These are phyloP conservation scores for Peromyscus maniculatus DNA, from an alignment of 2,113 vertebrate species.

Conservation along the genomic window DNA sequence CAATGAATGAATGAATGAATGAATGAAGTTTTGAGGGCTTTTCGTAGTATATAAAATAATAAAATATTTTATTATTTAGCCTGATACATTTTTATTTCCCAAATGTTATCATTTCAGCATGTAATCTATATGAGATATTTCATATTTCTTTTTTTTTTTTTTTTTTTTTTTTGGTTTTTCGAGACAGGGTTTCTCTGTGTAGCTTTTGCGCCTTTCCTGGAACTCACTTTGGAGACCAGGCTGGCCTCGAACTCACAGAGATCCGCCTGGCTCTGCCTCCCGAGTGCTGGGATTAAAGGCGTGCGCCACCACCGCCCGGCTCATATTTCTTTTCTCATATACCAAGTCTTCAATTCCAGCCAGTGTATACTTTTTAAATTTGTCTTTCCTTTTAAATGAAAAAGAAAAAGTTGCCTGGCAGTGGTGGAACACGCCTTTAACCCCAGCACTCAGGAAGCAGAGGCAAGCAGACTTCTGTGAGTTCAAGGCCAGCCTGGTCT, in stretches of 20 bases:
- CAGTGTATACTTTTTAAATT: not conserved
- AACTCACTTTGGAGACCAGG: no score
- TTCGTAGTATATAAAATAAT: not conserved
- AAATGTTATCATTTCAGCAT: not conserved
- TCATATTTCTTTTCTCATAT: no score
- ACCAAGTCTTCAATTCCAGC: slow-evolving; percentile 12
- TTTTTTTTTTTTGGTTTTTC: no score
- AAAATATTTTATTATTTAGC: slow-evolving; percentile 7
- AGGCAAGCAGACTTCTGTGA: not conserved
- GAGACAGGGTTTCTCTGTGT: no score
- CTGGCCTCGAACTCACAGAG: no score
- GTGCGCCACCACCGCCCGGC: no score
- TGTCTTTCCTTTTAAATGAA: not conserved
- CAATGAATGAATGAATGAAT: not conserved
- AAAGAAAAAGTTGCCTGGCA: not conserved
- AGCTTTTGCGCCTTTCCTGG: no score
- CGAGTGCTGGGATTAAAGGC: no score
- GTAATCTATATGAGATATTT: slow-evolving; percentile 13
- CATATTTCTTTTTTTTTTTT: slow-evolving; percentile 56
- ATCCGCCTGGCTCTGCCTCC: no score
- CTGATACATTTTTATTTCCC: not conserved
- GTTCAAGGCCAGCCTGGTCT: not conserved
- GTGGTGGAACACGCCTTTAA: not conserved
- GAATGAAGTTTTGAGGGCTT: not conserved
- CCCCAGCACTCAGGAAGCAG: not conserved